Evolutionary conservation across 2,797 vertebrate species (phyloP).

Genomic region (Chelmon rostratus): DNA sequence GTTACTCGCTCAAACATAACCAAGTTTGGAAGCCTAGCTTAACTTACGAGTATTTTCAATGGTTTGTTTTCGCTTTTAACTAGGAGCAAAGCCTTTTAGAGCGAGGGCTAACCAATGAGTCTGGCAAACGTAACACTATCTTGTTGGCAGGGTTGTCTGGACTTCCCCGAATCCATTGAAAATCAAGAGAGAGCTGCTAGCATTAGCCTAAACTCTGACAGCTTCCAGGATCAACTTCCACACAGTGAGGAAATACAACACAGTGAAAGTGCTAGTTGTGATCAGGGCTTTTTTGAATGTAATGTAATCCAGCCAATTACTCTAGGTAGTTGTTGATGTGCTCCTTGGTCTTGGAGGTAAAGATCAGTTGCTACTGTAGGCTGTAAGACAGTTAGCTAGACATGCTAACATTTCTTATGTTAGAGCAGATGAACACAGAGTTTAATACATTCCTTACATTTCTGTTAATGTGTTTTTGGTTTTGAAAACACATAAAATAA

Average conservation of each 20-base stretch:
- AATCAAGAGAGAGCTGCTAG: neutral
- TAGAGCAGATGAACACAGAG: no score
- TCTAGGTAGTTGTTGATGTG: neutral
- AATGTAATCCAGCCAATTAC: neutral
- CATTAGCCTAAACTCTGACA: neutral
- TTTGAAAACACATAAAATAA: neutral
- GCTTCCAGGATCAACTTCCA: neutral
- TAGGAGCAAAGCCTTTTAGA: no score
- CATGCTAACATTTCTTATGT: constrained; percentile 3
- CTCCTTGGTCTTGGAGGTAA: neutral
- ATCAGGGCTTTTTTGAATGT: neutral
- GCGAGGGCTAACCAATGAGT: no score
- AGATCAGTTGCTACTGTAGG: neutral
- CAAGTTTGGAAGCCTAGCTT: neutral
- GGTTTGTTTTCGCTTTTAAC: no score
- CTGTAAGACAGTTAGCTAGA: neutral
- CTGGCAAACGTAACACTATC: no score
- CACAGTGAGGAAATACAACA: neutral
- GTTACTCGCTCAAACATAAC: neutral
- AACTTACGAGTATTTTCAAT: no score
- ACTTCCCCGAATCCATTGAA: no score
- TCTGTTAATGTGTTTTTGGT: neutral
- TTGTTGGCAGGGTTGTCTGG: no score
- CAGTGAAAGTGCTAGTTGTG: neutral
- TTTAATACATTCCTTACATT: neutral